Evolutionary conservation across 2,888 invertebrate genomes (phyloP), one percentile per base, ranked within the genome.

Genomic region (Agonum fuliginosum): DNA sequence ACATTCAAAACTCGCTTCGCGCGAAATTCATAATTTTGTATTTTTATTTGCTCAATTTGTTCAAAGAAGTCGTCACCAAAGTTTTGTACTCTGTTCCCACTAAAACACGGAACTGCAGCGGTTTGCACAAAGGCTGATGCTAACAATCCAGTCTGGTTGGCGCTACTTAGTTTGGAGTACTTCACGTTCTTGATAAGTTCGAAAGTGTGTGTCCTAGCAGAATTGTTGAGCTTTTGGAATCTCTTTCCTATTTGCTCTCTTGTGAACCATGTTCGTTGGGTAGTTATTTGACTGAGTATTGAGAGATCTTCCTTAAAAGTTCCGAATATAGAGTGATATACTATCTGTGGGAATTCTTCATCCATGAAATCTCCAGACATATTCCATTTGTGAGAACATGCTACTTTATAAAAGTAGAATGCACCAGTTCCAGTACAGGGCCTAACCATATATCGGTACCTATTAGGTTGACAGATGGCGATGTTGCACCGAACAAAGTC

Each of bases 301-400:
- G 62, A 58, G 0, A 80, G 46, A 30, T 80, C 80, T 58, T 80
- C 79, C 69, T 79, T 80, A 43, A 34, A 80, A 3, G 78, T 79
- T 8, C 78, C 78, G 58, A 80, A 79, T 17, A 80, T 78, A 1
- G 71, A 14, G 46, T 79, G 78, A 12, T 78, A 79, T 0, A 34
- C 12, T 1, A 78, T 34, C 34, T 79, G 80, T 2, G 27, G 0
- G 0, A 73, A 75, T 20, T 78, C 17, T 2, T 62, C 30, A 4
- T 30, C 43, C 30, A 8, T 30, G 30, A 30, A 30, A 5, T 3
- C 3, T 8, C 30, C 30, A 5, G 3, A 3, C 30, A 30, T 5
- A 3, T 5, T 8, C 30, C 30, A 30, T 3, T 8, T 30, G 4
- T 8, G 3, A 8, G 30, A 5, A 8, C 30, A 30, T 5, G 4